These are phyloP conservation scores for Ficedula albicollis DNA, from an alignment of 2,797 vertebrate genomes.

Conservation along the genomic window DNA sequence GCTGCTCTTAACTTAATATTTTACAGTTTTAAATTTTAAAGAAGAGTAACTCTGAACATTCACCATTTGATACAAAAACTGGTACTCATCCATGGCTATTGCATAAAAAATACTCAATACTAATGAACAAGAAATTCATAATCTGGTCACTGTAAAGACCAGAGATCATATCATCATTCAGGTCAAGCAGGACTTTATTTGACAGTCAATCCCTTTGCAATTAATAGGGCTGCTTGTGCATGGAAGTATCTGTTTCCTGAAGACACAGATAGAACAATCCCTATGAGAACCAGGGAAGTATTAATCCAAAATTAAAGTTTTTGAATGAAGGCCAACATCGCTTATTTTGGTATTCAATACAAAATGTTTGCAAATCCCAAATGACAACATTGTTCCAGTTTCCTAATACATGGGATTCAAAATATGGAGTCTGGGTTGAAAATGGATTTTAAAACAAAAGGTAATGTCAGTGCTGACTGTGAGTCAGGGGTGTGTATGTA, in stretches of 20 bases:
- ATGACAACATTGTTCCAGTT: slow-evolving; percentile 27
- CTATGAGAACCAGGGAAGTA: slow-evolving; percentile 20
- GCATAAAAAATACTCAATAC: not conserved
- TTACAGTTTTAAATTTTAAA: not conserved
- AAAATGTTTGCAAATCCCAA: slow-evolving; percentile 32
- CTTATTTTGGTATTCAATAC: slow-evolving; percentile 14
- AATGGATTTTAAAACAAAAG: not conserved
- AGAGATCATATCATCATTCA: not conserved
- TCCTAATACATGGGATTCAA: slow-evolving; percentile 4
- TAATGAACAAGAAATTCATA: not conserved
- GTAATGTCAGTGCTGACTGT: not conserved
- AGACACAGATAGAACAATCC: not conserved
- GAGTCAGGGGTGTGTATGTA: fast-evolving
- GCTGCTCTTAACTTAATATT: not conserved
- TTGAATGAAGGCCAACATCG: slow-evolving; percentile 5
- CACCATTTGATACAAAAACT: not conserved
- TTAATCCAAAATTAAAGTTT: slow-evolving; percentile 40
- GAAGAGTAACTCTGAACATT: not conserved
- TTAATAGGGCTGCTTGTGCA: not conserved
- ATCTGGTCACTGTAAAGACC: not conserved
- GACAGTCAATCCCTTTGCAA: not conserved
- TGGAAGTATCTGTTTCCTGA: slow-evolving; percentile 7
- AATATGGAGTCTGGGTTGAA: not conserved
- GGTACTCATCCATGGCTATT: not conserved
- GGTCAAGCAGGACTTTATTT: not conserved